Evolutionary conservation across 92 coral and sea anemone species (phyloP), one percentile per base, ranked within the genome.

Genomic region (Meandrina meandrites): DNA sequence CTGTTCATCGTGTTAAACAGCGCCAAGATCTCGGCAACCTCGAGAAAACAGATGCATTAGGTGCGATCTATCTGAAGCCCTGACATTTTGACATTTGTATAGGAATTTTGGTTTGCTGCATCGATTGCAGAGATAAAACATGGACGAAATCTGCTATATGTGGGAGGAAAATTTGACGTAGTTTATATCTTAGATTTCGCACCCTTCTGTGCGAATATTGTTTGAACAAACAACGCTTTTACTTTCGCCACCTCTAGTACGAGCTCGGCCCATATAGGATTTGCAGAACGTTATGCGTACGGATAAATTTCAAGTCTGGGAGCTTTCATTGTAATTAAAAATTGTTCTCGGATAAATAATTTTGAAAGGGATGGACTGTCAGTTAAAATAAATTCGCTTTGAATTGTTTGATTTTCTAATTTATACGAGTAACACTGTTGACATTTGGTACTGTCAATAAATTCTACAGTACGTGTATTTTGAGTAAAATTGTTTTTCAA

Each of bases 401-500:
- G 77, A 30, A 62, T 74, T 85, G 88, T 85, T 85, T 85, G 81
- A 58, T 76, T 85, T 85, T 45, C 82, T 71, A 85, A 85, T 85
- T 78, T 76, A 64, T 17, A 77, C 64, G 60, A 47, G 81, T 77
- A 17, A 53, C 50, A 16, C 42, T 85, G 88, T 85, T 85, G 88
- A 85, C 81, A 47, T 76, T 78, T 76, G 82, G 32, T 72, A 54
- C 37, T 56, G 79, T 34, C 86, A 73, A 73, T 35, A 75, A 69
- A 54, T 48, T 42, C 21, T 57, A 60, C 68, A 60, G 68, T n/a
- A n/a, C n/a, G n/a, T 60, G 68, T 24, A 73, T 56, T 73, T n/a
- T 51, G 48, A n/a, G 45, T 14, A 74, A 58, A 62, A 86, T 57
- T 58, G 42, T 18, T 66, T 84, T 67, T 85, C 85, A 85, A 64